Evolutionary conservation across 2,113 vertebrate genomes (phyloP).

Genomic region (Brachionichthys hirsutus): DNA sequence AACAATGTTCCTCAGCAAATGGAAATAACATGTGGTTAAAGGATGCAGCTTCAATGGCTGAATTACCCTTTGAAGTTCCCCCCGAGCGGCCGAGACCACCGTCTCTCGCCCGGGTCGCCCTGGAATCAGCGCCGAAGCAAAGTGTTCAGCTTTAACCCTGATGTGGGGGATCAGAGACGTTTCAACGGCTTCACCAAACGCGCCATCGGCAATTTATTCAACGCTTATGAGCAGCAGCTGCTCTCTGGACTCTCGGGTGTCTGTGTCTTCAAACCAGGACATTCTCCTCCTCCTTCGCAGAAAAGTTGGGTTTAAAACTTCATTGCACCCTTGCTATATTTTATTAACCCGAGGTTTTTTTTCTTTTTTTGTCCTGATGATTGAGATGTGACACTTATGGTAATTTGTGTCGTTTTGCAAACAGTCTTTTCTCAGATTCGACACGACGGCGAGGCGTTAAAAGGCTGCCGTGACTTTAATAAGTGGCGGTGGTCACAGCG

Average conservation of each 20-base stretch:
- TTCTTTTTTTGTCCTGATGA: not conserved
- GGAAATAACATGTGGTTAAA: too few relatives aligned
- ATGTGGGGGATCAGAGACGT: not conserved
- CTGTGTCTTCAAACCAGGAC: conserved; percentile 35
- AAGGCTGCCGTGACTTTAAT: conserved; percentile 62
- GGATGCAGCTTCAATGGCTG: too few relatives aligned
- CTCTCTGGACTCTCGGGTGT: conserved; percentile 1
- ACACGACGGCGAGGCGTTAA: conserved; percentile 49
- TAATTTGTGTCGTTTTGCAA: conserved; percentile 57
- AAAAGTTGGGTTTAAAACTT: conserved; percentile 61
- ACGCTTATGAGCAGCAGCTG: conserved; percentile 12
- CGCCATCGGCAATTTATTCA: not conserved
- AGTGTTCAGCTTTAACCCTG: not conserved
- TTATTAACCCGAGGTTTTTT: conserved; percentile 37
- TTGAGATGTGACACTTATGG: conserved; percentile 17
- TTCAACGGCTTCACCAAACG: not conserved
- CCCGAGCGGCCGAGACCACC: too few relatives aligned
- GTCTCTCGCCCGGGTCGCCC: too few relatives aligned
- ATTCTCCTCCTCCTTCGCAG: conserved; percentile 28
- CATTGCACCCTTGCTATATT: conserved; percentile 31
- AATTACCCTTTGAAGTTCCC: too few relatives aligned
- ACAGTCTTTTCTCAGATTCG: too few relatives aligned
- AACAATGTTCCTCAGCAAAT: too few relatives aligned
- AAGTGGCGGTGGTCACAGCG: conserved; percentile 41
- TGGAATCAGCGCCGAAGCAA: not conserved